These are phyloP conservation scores for Dinomys branickii DNA, from an alignment of 2,113 vertebrate species.

Conservation along the genomic window DNA sequence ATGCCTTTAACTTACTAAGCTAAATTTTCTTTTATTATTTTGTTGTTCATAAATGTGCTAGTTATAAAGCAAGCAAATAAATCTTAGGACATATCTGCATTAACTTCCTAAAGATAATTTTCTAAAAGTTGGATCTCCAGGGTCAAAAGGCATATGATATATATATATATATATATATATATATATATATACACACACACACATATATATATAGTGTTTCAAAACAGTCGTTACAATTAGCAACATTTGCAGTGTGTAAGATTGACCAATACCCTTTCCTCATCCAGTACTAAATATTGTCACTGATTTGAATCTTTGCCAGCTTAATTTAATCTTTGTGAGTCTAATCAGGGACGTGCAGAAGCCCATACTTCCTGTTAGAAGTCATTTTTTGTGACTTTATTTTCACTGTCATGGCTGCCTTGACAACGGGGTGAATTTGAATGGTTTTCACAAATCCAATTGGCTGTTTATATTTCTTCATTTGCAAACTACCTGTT, in stretches of 20 bases:
- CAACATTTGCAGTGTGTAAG: not conserved
- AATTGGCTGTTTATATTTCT: not conserved
- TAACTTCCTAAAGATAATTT: conserved; percentile 2
- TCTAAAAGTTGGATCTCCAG: not conserved
- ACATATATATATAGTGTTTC: no score
- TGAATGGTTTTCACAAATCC: not conserved
- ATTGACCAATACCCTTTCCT: not conserved
- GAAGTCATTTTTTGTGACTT: not conserved
- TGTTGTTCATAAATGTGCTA: not conserved
- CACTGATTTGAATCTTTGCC: conserved; percentile 8
- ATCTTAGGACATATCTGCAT: not conserved
- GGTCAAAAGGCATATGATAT: not conserved
- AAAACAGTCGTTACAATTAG: not conserved
- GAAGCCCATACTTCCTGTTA: not conserved
- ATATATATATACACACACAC: no score
- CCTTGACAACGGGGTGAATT: not conserved
- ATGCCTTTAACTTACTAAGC: not conserved
- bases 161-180: no score
- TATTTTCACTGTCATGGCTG: not conserved
- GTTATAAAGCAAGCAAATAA: conserved; percentile 25
- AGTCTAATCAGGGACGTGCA: not conserved
- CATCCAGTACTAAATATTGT: not conserved
- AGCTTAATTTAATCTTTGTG: not conserved
- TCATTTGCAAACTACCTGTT: not conserved
- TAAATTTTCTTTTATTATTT: not conserved